Evolutionary conservation across 2,888 invertebrate species (phyloP).

Genomic region (Drosophila affinis): DNA sequence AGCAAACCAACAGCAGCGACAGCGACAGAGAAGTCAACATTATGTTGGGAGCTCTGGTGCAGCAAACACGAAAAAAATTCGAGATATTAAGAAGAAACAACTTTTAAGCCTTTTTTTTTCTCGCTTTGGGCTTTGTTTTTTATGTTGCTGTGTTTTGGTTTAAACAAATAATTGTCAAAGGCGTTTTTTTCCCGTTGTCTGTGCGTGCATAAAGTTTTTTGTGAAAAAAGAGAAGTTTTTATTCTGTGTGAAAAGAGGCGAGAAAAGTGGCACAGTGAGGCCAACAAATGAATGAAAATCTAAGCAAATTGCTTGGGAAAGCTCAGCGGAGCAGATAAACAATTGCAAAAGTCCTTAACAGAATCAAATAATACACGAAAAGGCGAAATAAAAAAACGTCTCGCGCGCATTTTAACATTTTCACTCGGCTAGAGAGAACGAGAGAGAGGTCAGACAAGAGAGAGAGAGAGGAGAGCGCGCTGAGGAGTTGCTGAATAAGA

Average conservation of each 20-base stretch:
- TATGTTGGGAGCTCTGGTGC: slow-evolving; percentile 82
- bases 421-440: slow-evolving; percentile 55
- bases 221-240: background rate
- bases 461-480: slow-evolving; percentile 6
- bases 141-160: slow-evolving; percentile 56
- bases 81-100: slow-evolving; percentile 27
- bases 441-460: slow-evolving; percentile 9
- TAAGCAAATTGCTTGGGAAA: slow-evolving; percentile 10
- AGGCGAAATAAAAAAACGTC: slow-evolving; percentile 50
- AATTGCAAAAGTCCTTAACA: slow-evolving; percentile 22
- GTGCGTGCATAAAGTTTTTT: slow-evolving; percentile 13
- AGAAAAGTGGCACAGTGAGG: slow-evolving; percentile 2
- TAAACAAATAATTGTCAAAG: slow-evolving; percentile 1
- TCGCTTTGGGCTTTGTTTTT: slow-evolving; percentile 62
- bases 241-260: slow-evolving; percentile 7
- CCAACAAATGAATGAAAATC: slow-evolving; percentile 9
- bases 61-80: slow-evolving; percentile 80
- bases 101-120: slow-evolving; percentile 44
- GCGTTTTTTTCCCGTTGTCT: background rate
- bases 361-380: slow-evolving; percentile 15
- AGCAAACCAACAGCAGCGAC: slow-evolving; percentile 41
- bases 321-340: slow-evolving; percentile 10
- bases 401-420: slow-evolving; percentile 75
- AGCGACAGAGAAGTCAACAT: slow-evolving; percentile 35
- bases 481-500: slow-evolving; percentile 43